Percentiles rank a stretch among this genome's conserved stretches.
Conservation (phyloP, 2,113 vertebrate species). For the Alosa alosa region DNA sequence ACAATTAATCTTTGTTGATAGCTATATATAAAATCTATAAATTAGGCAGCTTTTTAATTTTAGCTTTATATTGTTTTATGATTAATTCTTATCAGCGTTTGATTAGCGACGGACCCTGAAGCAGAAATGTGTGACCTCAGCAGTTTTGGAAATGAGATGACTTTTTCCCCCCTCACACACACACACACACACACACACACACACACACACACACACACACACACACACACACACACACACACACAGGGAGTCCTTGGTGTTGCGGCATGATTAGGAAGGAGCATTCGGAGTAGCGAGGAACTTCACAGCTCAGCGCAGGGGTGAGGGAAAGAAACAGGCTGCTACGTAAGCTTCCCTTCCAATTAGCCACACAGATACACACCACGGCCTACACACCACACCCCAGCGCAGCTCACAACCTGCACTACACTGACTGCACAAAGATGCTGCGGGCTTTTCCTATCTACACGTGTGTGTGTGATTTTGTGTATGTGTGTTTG, state of each 20-base stretch:
- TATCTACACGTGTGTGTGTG: neutral
- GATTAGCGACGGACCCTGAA: constrained; percentile 47
- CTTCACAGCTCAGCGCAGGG: constrained; percentile 1
- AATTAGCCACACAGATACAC: constrained; percentile 3
- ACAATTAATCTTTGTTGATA: constrained; percentile 54
- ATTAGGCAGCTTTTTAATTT: constrained; percentile 53
- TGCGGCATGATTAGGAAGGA: neutral
- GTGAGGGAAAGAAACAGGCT: neutral
- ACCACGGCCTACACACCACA: neutral
- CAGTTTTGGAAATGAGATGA: constrained; percentile 43
- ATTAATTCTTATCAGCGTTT: constrained; percentile 54
- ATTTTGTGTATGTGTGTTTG: neutral
- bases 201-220: constrained; percentile 9
- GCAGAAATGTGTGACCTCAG: constrained; percentile 54
- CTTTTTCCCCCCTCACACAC: constrained; percentile 18
- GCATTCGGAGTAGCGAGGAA: neutral
- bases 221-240: neutral
- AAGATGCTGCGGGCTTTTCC: neutral
- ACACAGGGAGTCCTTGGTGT: neutral
- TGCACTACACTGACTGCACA: neutral
- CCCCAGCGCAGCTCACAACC: no score
- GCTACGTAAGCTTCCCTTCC: constrained; percentile 5
- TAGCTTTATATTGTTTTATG: constrained; percentile 57
- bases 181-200: neutral
- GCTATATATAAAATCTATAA: constrained; percentile 55